Base-by-base conservation (phyloP, 2,797 vertebrate species). In the Peromyscus melanophrys region DNA sequence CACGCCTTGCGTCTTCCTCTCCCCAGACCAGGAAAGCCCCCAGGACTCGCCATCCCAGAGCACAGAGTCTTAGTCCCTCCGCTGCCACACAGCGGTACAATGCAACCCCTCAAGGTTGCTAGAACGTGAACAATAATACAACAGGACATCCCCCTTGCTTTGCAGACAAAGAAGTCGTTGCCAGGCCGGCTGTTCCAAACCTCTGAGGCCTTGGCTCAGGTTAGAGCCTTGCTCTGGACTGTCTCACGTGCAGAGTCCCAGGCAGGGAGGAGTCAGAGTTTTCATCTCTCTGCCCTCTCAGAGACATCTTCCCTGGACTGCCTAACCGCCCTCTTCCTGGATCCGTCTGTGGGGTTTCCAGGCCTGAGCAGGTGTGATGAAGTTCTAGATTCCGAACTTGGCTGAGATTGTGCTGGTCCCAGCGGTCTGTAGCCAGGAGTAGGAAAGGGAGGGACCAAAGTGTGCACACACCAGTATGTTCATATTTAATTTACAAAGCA, bases 401-500 rank as follows among this genome's bases (percentile, higher is more conserved):
- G 55, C 67, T 14, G 49, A 65, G 73, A 0, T 19, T 5, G 81
- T 9, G 29, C 13, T 1, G 61, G 82, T 27, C 37, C 31, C 5
- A 49, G 65, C 55, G 13, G 34, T 73, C 90, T 0, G 83, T 12
- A 34, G 83, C n/a, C 81, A 52, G 63, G 46, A 49, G 49, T 19
- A 31, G 81, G 17, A 63, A 59, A 16, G 83, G 40, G 75, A 85
- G 71, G 67, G 55, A 73, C n/a, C 16, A 0, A 34, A 27, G 55
- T 21, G n/a, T 46, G 31, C 59, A 1, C 1, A 67, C 75, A 25
- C 69, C 11, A 23, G 76, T 85, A 46, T 75, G 92, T 95, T 94
- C 92, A 19, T 95, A 81, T 97, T 97, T 96, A 92, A 96, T 96
- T 97, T 90, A 97, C 96, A 96, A 96, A 97, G 86, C 59, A 57